Conservation (phyloP, 2,113 vertebrate species). For the Serinus canaria region DNA sequence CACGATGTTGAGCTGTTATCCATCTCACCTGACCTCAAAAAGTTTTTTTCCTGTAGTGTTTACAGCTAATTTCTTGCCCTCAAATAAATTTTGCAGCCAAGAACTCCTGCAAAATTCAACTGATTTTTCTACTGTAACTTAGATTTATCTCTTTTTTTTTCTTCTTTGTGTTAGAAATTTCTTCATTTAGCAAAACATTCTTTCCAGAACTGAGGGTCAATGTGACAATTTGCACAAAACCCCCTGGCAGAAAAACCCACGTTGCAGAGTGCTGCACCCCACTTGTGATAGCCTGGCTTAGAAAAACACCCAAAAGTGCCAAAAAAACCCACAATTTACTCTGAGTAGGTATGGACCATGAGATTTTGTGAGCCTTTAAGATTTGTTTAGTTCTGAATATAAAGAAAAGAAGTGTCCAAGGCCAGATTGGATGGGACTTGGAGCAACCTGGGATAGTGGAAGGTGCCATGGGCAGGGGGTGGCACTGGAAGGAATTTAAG, state of each 20-base stretch:
- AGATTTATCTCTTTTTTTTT: rapidly evolving
- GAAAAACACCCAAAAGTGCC: rapidly evolving
- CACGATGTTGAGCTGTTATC: neutral
- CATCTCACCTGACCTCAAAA: neutral
- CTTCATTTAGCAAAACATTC: neutral
- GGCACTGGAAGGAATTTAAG: neutral
- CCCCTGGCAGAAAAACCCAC: rapidly evolving
- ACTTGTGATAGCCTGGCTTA: rapidly evolving
- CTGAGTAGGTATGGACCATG: rapidly evolving
- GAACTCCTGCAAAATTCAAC: neutral
- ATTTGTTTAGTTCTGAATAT: neutral
- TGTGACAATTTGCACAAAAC: neutral
- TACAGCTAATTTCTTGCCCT: neutral
- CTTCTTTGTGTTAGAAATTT: no score
- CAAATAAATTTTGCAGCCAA: neutral
- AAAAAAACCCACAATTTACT: neutral
- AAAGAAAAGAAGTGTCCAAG: neutral
- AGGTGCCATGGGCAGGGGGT: neutral
- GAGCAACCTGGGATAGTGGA: rapidly evolving
- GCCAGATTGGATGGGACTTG: neutral
- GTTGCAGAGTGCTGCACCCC: neutral
- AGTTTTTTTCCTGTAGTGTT: neutral
- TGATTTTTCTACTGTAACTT: neutral
- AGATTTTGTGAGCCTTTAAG: neutral
- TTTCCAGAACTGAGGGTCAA: neutral